Evolutionary conservation across 2,113 vertebrate species (phyloP).

Genomic region (Uria lomvia): DNA sequence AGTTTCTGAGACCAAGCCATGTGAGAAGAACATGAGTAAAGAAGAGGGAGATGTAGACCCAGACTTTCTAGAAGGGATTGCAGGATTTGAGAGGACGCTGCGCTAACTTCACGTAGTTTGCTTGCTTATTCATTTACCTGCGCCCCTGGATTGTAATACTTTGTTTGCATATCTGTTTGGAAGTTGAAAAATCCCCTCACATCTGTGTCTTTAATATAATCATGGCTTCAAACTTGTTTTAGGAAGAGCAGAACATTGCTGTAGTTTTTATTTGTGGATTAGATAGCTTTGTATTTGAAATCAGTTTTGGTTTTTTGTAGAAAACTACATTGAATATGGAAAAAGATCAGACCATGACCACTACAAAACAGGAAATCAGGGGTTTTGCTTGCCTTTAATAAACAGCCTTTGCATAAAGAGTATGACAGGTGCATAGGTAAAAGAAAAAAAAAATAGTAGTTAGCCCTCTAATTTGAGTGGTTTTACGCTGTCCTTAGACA

Average conservation of each 20-base stretch:
- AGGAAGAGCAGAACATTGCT: neutral
- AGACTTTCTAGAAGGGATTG: conserved; percentile 66
- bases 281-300: conserved; percentile 18
- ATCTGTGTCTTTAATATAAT: conserved; percentile 62
- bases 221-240: conserved; percentile 44
- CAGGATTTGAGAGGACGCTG: conserved; percentile 63
- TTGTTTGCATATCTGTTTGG: conserved; percentile 37
- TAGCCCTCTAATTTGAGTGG: neutral
- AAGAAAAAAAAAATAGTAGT: neutral
- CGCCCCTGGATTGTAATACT: conserved; percentile 33
- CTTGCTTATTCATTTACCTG: conserved; percentile 41
- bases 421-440: neutral
- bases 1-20: conserved; percentile 66
- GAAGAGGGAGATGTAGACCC: conserved; percentile 67
- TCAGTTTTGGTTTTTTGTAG: neutral
- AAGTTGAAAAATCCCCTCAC: conserved; percentile 30
- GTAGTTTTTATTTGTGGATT: conserved; percentile 17
- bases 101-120: conserved; percentile 34
- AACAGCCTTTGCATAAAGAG: neutral
- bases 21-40: conserved; percentile 67
- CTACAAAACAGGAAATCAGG: neutral
- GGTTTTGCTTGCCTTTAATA: neutral
- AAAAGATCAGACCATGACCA: neutral
- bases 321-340: neutral
- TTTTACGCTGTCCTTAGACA: neutral